Evolutionary conservation across 2,888 invertebrate species (phyloP).

Genomic region (Arge pagana): DNA sequence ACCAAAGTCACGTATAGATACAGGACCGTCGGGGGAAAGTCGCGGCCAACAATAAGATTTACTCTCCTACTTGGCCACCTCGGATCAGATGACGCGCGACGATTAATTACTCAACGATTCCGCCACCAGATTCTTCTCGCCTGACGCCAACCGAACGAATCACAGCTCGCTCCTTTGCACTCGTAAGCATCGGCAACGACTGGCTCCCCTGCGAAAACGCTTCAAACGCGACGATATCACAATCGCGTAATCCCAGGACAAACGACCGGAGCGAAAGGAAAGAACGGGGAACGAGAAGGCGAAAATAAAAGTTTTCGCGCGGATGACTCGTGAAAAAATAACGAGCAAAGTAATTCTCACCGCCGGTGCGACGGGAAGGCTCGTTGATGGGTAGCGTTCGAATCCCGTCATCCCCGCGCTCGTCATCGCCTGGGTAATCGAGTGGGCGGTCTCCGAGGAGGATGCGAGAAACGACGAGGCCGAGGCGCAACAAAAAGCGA

Average conservation of each 20-base stretch:
- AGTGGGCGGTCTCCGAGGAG: conserved; percentile 54
- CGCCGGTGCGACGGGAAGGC: conserved; percentile 40
- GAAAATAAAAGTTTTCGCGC: too few relatives aligned
- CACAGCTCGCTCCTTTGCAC: too few relatives aligned
- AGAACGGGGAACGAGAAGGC: too few relatives aligned
- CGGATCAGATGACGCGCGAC: conserved; percentile 4
- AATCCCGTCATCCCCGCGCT: conserved; percentile 54
- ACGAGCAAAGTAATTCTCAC: background rate
- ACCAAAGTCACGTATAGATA: conserved; percentile 7
- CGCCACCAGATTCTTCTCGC: background rate
- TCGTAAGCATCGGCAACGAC: too few relatives aligned
- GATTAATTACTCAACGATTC: background rate
- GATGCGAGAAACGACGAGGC: conserved; percentile 42
- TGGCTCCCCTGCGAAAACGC: too few relatives aligned
- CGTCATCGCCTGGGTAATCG: conserved; percentile 57
- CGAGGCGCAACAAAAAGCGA: conserved; percentile 45
- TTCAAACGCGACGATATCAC: too few relatives aligned
- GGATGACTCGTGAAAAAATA: too few relatives aligned
- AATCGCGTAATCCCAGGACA: too few relatives aligned
- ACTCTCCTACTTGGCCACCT: background rate
- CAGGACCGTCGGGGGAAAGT: conserved; percentile 11
- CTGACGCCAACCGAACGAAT: too few relatives aligned
- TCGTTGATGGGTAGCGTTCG: conserved; percentile 50
- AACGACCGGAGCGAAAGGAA: too few relatives aligned
- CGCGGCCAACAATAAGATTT: conserved; percentile 4